A percentile compares a stretch with the other conserved stretches of the same genome.
Evolutionary conservation across 1,140 invertebrate genomes (phyloP).

Genomic region (Drosophila mayri): DNA sequence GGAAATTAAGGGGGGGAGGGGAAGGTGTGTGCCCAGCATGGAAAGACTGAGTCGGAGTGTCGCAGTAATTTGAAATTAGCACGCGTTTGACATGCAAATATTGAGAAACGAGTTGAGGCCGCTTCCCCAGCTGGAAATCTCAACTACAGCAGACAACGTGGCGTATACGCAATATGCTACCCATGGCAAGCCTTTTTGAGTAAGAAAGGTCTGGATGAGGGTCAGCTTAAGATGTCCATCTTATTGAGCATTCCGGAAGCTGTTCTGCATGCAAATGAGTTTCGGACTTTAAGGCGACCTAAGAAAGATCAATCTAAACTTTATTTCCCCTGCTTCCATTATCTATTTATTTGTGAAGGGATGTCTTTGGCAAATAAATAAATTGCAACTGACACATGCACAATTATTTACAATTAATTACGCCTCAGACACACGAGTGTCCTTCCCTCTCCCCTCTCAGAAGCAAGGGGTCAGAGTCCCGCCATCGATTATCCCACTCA

Average conservation of each 20-base stretch:
- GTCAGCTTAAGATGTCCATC: slow-evolving; percentile 20
- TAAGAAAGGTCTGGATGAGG: slow-evolving; percentile 8
- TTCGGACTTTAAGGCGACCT: slow-evolving; percentile 2
- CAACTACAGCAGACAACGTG: slow-evolving; percentile 15
- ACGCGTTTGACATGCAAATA: slow-evolving; percentile 81
- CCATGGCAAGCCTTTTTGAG: background rate
- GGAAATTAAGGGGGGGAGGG: background rate
- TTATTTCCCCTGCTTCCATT: slow-evolving; percentile 7
- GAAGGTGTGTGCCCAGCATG: background rate
- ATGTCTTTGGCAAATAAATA: slow-evolving; percentile 68
- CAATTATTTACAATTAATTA: slow-evolving; percentile 82
- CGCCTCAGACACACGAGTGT: slow-evolving; percentile 47
- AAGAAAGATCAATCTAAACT: slow-evolving; percentile 12
- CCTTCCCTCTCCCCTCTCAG: background rate
- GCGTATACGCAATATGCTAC: slow-evolving; percentile 41
- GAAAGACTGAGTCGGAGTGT: slow-evolving; percentile 43
- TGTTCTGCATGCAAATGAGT: slow-evolving; percentile 24
- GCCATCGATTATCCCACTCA: slow-evolving; percentile 41
- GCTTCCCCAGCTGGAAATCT: slow-evolving; percentile 39
- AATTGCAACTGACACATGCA: slow-evolving; percentile 69
- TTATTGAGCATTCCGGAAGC: slow-evolving; percentile 8
- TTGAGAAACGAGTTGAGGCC: slow-evolving; percentile 43
- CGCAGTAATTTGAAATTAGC: slow-evolving; percentile 79
- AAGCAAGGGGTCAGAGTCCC: slow-evolving; percentile 25
- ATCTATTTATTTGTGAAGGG: background rate